These are phyloP conservation scores for Aporophyla lueneburgensis DNA, from an alignment of 2,888 invertebrate species.

Conservation along the genomic window DNA sequence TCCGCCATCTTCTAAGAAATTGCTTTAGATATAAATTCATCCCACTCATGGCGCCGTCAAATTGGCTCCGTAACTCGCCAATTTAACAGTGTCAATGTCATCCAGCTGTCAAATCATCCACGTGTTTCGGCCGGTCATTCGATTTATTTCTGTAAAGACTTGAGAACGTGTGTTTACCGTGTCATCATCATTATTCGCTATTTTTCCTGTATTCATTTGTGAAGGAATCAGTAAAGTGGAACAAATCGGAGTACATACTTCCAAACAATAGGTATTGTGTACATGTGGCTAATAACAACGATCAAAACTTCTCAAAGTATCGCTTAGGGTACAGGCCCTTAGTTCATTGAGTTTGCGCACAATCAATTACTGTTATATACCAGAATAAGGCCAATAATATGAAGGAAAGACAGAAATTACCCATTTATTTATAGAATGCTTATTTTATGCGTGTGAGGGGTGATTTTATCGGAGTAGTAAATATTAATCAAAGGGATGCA, in stretches of 20 bases:
- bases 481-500: conserved; percentile 13
- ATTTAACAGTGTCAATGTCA: too few relatives aligned
- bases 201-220: too few relatives aligned
- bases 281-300: conserved; percentile 12
- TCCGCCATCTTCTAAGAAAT: background rate
- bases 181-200: too few relatives aligned
- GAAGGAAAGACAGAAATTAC: conserved; percentile 15
- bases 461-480: conserved; percentile 30
- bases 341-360: conserved; percentile 16
- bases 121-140: too few relatives aligned
- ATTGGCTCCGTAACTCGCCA: too few relatives aligned
- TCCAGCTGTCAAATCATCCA: too few relatives aligned
- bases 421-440: conserved; percentile 27
- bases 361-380: conserved; percentile 32
- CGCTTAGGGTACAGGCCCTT: background rate
- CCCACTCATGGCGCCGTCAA: background rate
- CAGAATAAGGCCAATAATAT: conserved; percentile 16
- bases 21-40: background rate
- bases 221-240: too few relatives aligned
- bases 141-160: too few relatives aligned
- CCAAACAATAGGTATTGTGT: background rate
- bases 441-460: conserved; percentile 35
- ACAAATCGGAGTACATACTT: too few relatives aligned
- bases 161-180: too few relatives aligned
- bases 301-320: conserved; percentile 31